These are phyloP conservation scores for Enteromius viviparus DNA, from an alignment of 2,797 vertebrate species.

Conservation along the genomic window DNA sequence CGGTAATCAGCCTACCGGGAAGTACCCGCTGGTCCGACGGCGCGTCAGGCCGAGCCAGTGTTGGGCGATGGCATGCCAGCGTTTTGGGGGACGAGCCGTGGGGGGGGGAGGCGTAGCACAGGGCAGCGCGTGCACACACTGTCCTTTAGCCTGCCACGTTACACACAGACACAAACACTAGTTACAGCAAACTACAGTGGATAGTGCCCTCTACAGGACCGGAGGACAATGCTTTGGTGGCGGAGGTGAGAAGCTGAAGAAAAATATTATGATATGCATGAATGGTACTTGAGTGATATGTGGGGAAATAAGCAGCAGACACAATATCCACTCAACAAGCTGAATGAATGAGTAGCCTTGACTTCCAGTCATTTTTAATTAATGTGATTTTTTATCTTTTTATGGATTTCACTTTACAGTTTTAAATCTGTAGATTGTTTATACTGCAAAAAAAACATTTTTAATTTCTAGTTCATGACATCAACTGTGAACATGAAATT, in stretches of 20 bases:
- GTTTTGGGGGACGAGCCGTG: slow-evolving; percentile 74
- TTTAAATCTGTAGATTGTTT: background rate
- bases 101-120: slow-evolving; percentile 65
- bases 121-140: slow-evolving; percentile 63
- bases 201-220: slow-evolving; percentile 36
- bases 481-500: background rate
- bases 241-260: slow-evolving; percentile 11
- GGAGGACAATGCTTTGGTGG: slow-evolving; percentile 26
- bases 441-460: too few relatives aligned
- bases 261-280: slow-evolving; percentile 11
- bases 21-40: slow-evolving; percentile 76
- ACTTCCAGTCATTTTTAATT: background rate
- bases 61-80: slow-evolving; percentile 81
- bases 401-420: background rate
- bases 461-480: background rate
- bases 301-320: background rate
- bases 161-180: slow-evolving; percentile 71
- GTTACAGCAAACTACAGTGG: slow-evolving; percentile 64
- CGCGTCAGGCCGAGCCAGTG: slow-evolving; percentile 83
- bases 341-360: background rate
- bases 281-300: background rate
- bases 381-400: background rate
- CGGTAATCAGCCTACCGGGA: slow-evolving; percentile 77
- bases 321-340: background rate
- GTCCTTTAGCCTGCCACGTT: slow-evolving; percentile 76